A percentile compares a stretch with the other conserved stretches of the same genome.
phyloP scores from a whole-genome alignment of 2,888 invertebrate species.

The Himalopsyche tibetana region DNA sequence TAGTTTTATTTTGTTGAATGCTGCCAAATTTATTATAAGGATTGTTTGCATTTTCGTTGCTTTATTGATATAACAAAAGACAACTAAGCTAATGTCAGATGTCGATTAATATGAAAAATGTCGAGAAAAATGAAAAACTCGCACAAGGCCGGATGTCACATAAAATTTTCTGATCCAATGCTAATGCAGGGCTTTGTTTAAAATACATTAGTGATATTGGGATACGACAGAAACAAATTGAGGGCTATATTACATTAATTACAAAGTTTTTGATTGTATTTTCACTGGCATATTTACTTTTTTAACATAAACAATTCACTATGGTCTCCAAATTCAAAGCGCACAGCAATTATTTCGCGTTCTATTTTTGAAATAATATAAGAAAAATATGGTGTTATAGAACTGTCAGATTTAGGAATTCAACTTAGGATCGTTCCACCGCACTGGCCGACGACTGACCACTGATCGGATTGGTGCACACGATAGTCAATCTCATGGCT shows the following conservation, averaged over 20 bases:
- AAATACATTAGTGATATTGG: neutral
- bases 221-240: neutral
- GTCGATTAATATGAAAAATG: neutral
- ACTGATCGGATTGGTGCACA: constrained; percentile 7
- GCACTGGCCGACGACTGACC: constrained; percentile 19
- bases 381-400: neutral
- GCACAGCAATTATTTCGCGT: neutral
- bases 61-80: too few species aligned
- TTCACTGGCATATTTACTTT: too few species aligned
- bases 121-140: constrained; percentile 22
- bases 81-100: too few species aligned
- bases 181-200: neutral
- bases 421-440: constrained; percentile 8
- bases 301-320: neutral
- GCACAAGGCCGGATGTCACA: neutral
- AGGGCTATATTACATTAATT: neutral
- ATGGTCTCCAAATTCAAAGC: neutral
- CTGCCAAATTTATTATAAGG: too few species aligned
- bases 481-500: neutral
- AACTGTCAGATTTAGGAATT: constrained; percentile 11
- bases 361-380: neutral
- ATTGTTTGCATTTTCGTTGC: too few species aligned
- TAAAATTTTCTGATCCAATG: neutral
- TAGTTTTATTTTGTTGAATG: too few species aligned
- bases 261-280: too few species aligned